Base-by-base conservation (phyloP, 2,888 invertebrate genomes). In the Pandemis cinnamomeana region DNA sequence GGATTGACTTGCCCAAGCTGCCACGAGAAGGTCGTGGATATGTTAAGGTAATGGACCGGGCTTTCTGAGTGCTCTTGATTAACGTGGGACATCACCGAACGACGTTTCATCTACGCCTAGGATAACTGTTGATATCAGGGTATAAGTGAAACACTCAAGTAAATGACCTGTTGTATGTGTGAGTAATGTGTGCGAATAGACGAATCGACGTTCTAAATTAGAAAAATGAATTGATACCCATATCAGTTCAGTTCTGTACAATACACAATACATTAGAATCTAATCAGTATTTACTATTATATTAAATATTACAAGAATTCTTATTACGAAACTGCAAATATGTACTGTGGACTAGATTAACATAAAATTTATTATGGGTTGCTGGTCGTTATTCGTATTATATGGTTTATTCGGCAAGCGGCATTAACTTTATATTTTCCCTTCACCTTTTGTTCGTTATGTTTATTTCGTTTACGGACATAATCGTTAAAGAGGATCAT, bases 21-120 rank as follows among this genome's bases (percentile, higher is more conserved):
- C 76, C 79, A 77, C 75, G 73, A 79, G 75, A 72, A 78, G 83
- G 81, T 79, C 84, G 82, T 85, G 86, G 82, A 89, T 90, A 88
- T 86, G 87, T 89, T 87, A 87, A 85, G 83, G 86, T 87, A 88
- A 88, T 89, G 87, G 87, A 80, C 81, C 81, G 82, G 80, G 75
- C 82, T 80, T 82, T 64, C 77, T 81, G 84, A 84, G 84, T 84
- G 87, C 85, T 87, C 85, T 89, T 90, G 89, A 90, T 90, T 89
- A 88, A 89, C 84, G 87, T 82, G 84, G 82, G 81, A 80, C 81
- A 80, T 87, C 85, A 87, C 80, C 79, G 81, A 80, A 83, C 83
- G 84, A 84, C 86, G 81, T 81, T 82, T 85, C 85, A 86, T 87
- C 83, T 85, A 84, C 83, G 80, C 78, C 67, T 11, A 11, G 53